phyloP scores from a whole-genome alignment of 2,888 invertebrate species.

The Sthenelais limicola region DNA sequence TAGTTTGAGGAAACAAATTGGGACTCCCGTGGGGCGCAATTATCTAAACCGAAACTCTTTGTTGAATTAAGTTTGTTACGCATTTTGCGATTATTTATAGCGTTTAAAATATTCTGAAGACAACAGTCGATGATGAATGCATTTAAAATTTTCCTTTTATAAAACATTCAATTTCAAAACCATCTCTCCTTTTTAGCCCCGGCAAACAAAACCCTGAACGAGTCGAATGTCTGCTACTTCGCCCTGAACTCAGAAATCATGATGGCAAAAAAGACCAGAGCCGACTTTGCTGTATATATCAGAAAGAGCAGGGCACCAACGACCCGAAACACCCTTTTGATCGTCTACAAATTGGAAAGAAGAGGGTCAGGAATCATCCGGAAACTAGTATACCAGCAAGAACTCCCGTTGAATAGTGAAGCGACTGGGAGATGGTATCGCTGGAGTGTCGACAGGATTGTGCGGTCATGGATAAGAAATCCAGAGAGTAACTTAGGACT shows the following conservation, averaged over 20 bases:
- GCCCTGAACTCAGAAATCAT: slow-evolving; percentile 11
- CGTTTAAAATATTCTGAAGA: no score
- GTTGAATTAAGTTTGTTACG: no score
- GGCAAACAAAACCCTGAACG: slow-evolving; percentile 22
- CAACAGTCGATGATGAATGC: no score
- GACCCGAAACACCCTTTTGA: background rate
- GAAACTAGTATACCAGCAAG: background rate
- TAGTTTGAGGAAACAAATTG: no score
- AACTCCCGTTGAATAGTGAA: background rate
- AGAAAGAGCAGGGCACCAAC: background rate
- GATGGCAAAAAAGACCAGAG: slow-evolving; percentile 1
- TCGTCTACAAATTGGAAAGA: slow-evolving; percentile 16
- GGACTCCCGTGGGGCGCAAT: no score
- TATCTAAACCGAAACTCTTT: no score
- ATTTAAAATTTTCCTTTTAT: no score
- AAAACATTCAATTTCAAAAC: no score
- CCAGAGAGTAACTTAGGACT: slow-evolving; percentile 16
- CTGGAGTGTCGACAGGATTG: slow-evolving; percentile 29
- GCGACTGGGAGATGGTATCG: slow-evolving; percentile 28
- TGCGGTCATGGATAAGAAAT: slow-evolving; percentile 5
- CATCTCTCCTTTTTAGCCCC: no score
- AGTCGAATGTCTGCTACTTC: slow-evolving; percentile 27
- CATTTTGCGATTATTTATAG: no score
- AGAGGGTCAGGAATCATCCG: background rate
- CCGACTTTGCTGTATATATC: slow-evolving; percentile 26